Evolutionary conservation across 2,888 invertebrate species (phyloP), one percentile per base, ranked within the genome.

Genomic region (Ischnura elegans): DNA sequence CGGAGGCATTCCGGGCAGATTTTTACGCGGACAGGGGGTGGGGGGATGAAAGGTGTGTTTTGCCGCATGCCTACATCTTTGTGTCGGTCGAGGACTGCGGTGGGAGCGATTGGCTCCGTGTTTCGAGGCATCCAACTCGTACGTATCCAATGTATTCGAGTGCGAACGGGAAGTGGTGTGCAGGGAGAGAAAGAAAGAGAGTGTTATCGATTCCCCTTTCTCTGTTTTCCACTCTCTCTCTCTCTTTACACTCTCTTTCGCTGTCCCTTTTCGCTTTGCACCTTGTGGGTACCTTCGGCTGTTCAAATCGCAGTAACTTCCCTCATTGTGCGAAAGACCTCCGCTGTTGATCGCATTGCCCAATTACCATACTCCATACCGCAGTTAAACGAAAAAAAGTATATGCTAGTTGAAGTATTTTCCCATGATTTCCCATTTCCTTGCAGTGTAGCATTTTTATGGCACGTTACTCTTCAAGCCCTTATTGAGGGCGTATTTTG

Each of bases 181-280:
- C 87, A 36, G 76, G 3, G 61, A 36, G 36, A 36, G 76, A 36
- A 36, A 36, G 76, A 2, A n/a, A 36, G 36, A 36, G 76, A 36
- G 76, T 36, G 76, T 76, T 29, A 36, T 13, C 76, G 13, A 5
- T 21, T 21, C 25, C 61, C 36, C 76, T 1, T 36, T 36, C 36
- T 25, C 36, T 2, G 10, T 76, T 29, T 76, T 36, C 36, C 76
- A 21, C 36, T 76, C 36, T 36, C 76, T 76, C 76, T 36, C 16
- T 29, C n/a, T 29, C 66, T 29, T 29, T 66, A n/a, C 29, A 29
- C 66, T 66, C 66, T 21, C 36, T 4, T 43, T 25, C 13, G 36
- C 51, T 55, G 87, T 51, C 87, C 90, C 76, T 76, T 61, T 66
- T 61, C 90, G 90, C 66, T 90, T 36, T 13, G 36, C 13, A 29